A percentile compares a stretch with the other conserved stretches of the same genome.
phyloP scores from a whole-genome alignment of 2,888 invertebrate genomes.

The Hydraecia micacea region DNA sequence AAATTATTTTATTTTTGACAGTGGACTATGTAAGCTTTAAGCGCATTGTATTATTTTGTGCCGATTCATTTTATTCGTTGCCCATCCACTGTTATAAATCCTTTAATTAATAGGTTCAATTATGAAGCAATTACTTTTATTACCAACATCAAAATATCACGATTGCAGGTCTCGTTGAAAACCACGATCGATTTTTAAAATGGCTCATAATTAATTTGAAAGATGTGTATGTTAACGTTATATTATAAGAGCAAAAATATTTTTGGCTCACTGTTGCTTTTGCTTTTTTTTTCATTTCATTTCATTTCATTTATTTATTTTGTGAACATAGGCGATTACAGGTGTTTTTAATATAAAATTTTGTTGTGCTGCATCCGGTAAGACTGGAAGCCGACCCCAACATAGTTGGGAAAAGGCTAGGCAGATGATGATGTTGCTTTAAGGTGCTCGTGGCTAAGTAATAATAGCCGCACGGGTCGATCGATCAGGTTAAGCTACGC shows the following conservation, averaged over 20 bases:
- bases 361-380: no score
- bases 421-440: no score
- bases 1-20: constrained; percentile 39
- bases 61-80: constrained; percentile 47
- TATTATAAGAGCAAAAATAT: neutral
- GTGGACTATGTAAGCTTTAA: constrained; percentile 25
- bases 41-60: constrained; percentile 45
- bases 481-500: no score
- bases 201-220: constrained; percentile 42
- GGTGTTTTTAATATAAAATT: no score
- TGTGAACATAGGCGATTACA: no score
- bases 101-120: constrained; percentile 56
- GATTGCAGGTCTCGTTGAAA: constrained; percentile 43
- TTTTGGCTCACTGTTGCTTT: neutral
- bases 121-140: constrained; percentile 61
- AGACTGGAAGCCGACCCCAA: no score
- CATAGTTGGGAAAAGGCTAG: no score
- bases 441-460: no score
- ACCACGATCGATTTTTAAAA: constrained; percentile 50
- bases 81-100: constrained; percentile 47
- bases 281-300: no score
- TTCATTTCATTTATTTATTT: no score
- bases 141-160: constrained; percentile 47
- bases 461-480: no score
- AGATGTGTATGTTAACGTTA: constrained; percentile 1